Evolutionary conservation across 2,888 invertebrate genomes (phyloP).

Genomic region (Odontocolon sp.): DNA sequence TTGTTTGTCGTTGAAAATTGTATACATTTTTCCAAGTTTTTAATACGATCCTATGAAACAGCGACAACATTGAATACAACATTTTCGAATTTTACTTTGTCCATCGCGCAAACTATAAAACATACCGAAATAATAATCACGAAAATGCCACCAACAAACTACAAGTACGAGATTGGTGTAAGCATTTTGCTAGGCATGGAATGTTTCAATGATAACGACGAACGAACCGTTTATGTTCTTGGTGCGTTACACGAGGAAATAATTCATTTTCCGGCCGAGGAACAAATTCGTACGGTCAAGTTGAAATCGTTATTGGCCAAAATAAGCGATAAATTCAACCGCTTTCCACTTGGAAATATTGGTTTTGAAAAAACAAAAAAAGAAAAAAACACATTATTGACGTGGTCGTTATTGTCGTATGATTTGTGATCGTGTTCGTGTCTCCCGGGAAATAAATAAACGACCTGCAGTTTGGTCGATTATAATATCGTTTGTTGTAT

Average conservation of each 20-base stretch:
- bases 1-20: too few relatives aligned
- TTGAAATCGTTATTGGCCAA: not conserved
- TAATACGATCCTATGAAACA: too few relatives aligned
- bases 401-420: not conserved
- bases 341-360: too few relatives aligned
- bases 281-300: not conserved
- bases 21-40: too few relatives aligned
- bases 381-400: not conserved
- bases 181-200: not conserved
- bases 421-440: slow-evolving; percentile 26
- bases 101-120: not conserved
- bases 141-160: too few relatives aligned
- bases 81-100: not conserved
- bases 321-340: not conserved
- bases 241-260: not conserved
- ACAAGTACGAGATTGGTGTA: not conserved
- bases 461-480: slow-evolving; percentile 49
- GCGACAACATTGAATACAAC: too few relatives aligned
- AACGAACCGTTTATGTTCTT: not conserved
- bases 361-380: not conserved
- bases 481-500: not conserved
- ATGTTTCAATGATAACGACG: slow-evolving; percentile 28
- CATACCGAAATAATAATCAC: not conserved
- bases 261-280: too few relatives aligned
- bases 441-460: slow-evolving; percentile 12